Evolutionary conservation across 1,140 invertebrate species (phyloP), one percentile per base, ranked within the genome.

Genomic region (Polypedilum pembai): DNA sequence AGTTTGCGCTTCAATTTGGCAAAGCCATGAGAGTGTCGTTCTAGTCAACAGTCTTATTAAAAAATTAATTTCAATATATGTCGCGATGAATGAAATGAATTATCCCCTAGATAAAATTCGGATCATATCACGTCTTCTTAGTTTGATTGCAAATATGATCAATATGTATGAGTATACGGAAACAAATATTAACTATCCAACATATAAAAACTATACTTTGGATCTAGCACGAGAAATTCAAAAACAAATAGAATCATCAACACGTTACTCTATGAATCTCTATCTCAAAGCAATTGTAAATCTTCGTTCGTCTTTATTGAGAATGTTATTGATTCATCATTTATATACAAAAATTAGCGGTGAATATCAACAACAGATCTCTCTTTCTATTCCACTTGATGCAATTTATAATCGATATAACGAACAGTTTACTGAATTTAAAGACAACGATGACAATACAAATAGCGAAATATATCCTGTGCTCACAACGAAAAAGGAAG

Each of bases 121-220:
- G 20, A 12, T 69, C 4, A 69, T 69, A 8, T 20, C 65, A 20
- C 17, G 17, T 4, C 10, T 69, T 3, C 65, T 69, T 18, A 69
- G 18, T 69, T 8, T 69, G 0, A 69, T 69, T 7, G 8, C 17
- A 0, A 18, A 69, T 20, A 18, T 69, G 0, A 20, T 21, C 2
- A 69, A 69, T 69, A 18, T 69, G 20, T 69, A 69, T 18, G 65
- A 69, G 20, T 69, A 69, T 20, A n/a, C 17, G 17, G 20, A 69
- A 0, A 8, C n/a, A 2, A 20, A n/a, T 1, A 20, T 69, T 8
- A 5, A 69, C 0, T 69, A 69, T 20, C 65, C 65, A 8, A 1
- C 8, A 7, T 69, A 69, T 69, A 69, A 69, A 20, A 18, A n/a
- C 5, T 20, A 20, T 18, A 69, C 65, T 8, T 21, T 18, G 17